phyloP scores from a whole-genome alignment of 2,888 invertebrate genomes.

The Polydesmus complanatus region DNA sequence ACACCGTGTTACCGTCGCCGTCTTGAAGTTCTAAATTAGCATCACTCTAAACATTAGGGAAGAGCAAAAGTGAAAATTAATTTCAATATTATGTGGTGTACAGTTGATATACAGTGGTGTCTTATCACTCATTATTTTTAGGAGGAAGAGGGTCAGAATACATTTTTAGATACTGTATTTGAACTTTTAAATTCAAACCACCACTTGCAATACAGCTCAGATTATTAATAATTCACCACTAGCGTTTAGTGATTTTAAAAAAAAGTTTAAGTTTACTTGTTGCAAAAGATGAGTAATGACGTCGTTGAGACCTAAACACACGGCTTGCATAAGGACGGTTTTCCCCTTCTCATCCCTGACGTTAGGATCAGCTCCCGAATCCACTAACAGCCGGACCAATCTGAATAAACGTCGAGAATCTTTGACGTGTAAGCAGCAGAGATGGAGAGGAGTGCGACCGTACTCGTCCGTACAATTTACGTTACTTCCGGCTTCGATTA shows the following conservation, averaged over 20 bases:
- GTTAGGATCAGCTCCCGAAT: conserved; percentile 15
- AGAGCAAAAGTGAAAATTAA: too few relatives aligned
- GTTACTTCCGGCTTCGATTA: conserved; percentile 23
- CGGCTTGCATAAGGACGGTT: conserved; percentile 20
- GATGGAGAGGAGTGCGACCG: conserved; percentile 22
- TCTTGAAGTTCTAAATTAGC: conserved; percentile 21
- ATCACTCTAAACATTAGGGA: too few relatives aligned
- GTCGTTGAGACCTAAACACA: conserved; percentile 19
- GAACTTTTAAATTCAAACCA: too few relatives aligned
- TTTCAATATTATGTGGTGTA: too few relatives aligned
- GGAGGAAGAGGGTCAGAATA: too few relatives aligned
- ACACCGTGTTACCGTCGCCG: conserved; percentile 23
- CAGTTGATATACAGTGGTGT: too few relatives aligned
- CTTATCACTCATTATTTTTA: too few relatives aligned
- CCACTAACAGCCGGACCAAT: conserved; percentile 11
- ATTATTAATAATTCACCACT: too few relatives aligned
- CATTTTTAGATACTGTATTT: too few relatives aligned
- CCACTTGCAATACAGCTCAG: too few relatives aligned
- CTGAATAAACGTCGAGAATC: background rate
- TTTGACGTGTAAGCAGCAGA: conserved; percentile 1
- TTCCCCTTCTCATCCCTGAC: conserved; percentile 4
- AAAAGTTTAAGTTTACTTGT: conserved; percentile 19
- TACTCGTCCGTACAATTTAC: conserved; percentile 21
- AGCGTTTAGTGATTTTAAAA: too few relatives aligned
- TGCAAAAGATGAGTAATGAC: conserved; percentile 19